phyloP scores from a whole-genome alignment of 2,888 invertebrate species.

The Mimas tiliae region DNA sequence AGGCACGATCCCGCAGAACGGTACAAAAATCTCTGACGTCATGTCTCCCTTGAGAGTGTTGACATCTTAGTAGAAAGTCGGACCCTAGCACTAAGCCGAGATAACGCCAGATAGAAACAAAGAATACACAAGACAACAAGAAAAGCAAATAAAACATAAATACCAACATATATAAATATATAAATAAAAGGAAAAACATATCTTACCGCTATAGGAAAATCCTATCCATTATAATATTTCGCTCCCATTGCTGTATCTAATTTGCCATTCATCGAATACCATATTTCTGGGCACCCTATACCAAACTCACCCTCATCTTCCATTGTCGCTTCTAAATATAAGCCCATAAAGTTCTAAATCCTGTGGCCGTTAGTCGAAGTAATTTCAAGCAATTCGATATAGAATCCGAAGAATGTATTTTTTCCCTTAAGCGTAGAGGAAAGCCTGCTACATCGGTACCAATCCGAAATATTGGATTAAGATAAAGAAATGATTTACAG shows the following conservation, averaged over 20 bases:
- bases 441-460: conserved; percentile 58
- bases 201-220: conserved; percentile 53
- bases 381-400: conserved; percentile 55
- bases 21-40: no score
- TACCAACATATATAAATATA: not conserved
- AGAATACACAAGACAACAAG: no score
- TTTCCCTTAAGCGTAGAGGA: conserved; percentile 43
- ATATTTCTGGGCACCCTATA: conserved; percentile 55
- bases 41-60: no score
- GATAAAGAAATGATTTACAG: conserved; percentile 67
- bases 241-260: conserved; percentile 65
- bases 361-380: conserved; percentile 26
- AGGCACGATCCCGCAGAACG: no score
- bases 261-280: conserved; percentile 71
- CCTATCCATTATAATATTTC: conserved; percentile 66
- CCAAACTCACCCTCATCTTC: conserved; percentile 27
- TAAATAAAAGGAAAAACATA: conserved; percentile 41
- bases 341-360: conserved; percentile 37
- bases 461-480: conserved; percentile 69
- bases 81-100: no score
- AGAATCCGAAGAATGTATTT: conserved; percentile 54
- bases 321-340: conserved; percentile 36
- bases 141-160: conserved; percentile 15
- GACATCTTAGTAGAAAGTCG: no score
- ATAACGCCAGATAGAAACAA: no score